phyloP scores from a whole-genome alignment of 2,113 vertebrate species.

The Anser cygnoides region DNA sequence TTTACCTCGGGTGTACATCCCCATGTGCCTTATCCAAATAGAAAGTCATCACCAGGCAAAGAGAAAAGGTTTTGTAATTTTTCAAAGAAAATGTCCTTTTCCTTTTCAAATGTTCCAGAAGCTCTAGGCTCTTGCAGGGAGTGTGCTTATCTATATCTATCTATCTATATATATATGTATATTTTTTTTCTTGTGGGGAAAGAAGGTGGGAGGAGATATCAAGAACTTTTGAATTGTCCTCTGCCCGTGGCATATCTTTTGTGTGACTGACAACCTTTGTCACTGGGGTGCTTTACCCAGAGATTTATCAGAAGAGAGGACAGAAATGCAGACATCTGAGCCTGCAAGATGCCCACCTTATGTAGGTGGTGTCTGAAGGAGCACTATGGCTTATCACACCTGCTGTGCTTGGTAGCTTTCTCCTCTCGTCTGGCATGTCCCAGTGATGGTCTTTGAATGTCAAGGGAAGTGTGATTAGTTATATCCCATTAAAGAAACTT shows the following conservation, averaged over 20 bases:
- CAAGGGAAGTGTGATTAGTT: not conserved
- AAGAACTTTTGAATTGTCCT: not conserved
- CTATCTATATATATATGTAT: too few species aligned
- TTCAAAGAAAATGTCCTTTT: not conserved
- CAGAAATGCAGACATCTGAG: not conserved
- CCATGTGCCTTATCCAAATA: not conserved
- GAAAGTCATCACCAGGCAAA: not conserved
- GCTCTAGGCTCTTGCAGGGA: not conserved
- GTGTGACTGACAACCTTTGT: not conserved
- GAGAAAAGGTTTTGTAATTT: not conserved
- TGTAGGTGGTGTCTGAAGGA: not conserved
- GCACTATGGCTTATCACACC: not conserved
- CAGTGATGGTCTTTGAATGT: not conserved
- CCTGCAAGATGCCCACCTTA: not conserved
- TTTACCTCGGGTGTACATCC: not conserved
- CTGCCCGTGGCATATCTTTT: not conserved
- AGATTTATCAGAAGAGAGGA: not conserved
- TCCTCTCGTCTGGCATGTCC: not conserved
- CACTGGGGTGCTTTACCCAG: not conserved
- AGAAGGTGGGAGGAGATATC: not conserved
- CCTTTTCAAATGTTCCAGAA: not conserved
- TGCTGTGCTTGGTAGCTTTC: not conserved
- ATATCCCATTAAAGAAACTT: not conserved
- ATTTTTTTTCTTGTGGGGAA: not conserved
- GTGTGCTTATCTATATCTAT: not conserved